Percentiles rank a stretch among this genome's conserved stretches.
phyloP scores from a whole-genome alignment of 2,797 vertebrate genomes.

The Erethizon dorsatum region DNA sequence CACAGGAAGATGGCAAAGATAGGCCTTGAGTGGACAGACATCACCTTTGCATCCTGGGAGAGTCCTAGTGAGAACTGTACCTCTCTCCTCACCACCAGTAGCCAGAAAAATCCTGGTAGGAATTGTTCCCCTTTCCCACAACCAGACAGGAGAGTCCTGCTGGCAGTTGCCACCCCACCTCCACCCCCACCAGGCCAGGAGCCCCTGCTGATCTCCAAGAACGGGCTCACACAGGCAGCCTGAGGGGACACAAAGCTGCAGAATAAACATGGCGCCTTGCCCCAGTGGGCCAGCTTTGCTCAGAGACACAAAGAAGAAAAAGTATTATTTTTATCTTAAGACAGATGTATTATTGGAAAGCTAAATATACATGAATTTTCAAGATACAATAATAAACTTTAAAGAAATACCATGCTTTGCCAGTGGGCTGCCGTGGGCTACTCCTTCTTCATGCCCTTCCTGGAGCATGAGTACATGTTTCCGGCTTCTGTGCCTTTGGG shows the following conservation, averaged over 20 bases:
- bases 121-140: not conserved
- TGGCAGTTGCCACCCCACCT: not conserved
- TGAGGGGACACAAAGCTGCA: not conserved
- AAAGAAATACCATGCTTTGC: constrained; percentile 57
- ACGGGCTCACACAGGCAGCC: not conserved
- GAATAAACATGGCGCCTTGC: not conserved
- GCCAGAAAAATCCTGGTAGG: not conserved
- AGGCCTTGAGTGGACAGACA: too few species aligned
- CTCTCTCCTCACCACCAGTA: not conserved
- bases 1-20: not conserved
- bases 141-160: not conserved
- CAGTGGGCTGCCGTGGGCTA: not conserved
- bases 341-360: constrained; percentile 66
- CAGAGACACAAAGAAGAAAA: constrained; percentile 39
- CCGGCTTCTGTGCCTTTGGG: constrained; percentile 46
- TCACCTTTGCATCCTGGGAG: not conserved
- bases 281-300: constrained; percentile 48
- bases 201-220: not conserved
- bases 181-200: not conserved
- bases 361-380: constrained; percentile 68
- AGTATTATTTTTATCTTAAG: constrained; percentile 70
- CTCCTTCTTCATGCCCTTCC: not conserved
- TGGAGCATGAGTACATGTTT: not conserved
- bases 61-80: not conserved
- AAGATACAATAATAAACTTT: constrained; percentile 47